Conservation (phyloP, 2,797 vertebrate genomes). For the Anas acuta region DNA sequence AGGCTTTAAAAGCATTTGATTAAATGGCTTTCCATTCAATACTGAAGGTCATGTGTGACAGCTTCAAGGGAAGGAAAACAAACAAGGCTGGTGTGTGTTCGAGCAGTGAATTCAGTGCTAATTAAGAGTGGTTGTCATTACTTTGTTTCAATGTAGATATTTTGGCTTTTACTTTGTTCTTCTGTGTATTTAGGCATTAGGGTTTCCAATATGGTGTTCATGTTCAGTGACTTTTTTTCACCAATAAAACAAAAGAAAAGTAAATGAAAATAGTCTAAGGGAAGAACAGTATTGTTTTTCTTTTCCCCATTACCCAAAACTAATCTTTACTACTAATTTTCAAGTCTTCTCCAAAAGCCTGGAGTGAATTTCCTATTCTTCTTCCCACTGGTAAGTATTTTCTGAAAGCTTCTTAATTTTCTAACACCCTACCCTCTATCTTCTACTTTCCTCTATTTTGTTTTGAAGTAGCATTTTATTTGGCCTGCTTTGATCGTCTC, state of each 20-base stretch:
- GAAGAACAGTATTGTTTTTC: background rate
- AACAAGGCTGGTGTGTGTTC: background rate
- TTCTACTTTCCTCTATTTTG: background rate
- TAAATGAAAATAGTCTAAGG: background rate
- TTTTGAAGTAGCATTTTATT: background rate
- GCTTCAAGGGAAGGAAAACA: background rate
- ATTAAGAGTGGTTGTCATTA: background rate
- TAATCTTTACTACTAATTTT: background rate
- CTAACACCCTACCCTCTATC: no score
- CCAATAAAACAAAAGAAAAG: background rate
- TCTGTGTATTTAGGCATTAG: background rate
- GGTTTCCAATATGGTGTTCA: background rate
- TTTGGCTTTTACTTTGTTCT: background rate
- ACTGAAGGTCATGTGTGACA: background rate
- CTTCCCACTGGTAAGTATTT: background rate
- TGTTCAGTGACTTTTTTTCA: background rate
- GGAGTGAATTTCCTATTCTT: background rate
- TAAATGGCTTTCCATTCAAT: background rate
- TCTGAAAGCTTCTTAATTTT: background rate
- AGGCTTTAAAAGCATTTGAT: background rate
- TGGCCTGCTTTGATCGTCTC: background rate
- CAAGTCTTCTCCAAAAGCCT: background rate
- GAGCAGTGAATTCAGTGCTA: background rate
- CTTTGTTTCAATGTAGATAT: background rate
- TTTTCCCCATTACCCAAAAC: background rate